Evolutionary conservation across 2,888 invertebrate species (phyloP), one percentile per base, ranked within the genome.

Genomic region (Archips xylosteana): DNA sequence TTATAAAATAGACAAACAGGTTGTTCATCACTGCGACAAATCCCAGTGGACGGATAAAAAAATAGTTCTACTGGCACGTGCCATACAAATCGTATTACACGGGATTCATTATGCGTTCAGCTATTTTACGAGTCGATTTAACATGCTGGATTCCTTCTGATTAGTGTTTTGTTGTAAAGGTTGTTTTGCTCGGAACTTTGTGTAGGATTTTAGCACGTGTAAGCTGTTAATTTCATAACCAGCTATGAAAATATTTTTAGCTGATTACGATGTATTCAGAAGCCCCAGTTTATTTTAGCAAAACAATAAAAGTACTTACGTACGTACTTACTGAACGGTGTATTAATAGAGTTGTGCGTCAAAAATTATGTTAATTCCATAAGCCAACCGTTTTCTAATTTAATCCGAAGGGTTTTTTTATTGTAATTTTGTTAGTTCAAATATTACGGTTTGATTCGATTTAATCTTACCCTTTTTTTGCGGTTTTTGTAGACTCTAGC

Each of bases 61-160:
- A 47, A 67, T 67, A 42, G 62, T 72, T 13, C 5, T 15, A 6
- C 5, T 12, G 54, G 47, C 71, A 67, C 72, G 72, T 72, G 67
- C 67, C 47, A 62, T 62, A 23, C 47, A 13, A n/a, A 23, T 51
- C 15, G 12, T 15, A 51, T 65, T 39, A 39, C 36, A 15, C 42
- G 5, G 51, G 57, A 0, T 59, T 57, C 47, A 72, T 72, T 57
- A 54, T 54, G 34, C 12, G 45, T 42, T 15, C 32, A 12, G n/a
- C 13, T 6, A 49, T 10, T 67, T 54, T 54, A 67, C 42, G 45
- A 57, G 61, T 36, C 51, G n/a, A 61, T 67, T 36, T 62, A 23
- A 54, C 45, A 45, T 51, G 34, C 32, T 42, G 63, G 42, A 42
- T 42, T 15, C 23, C 15, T 51, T 47, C 45, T 71, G 61, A 57